Evolutionary conservation across 2,888 invertebrate species (phyloP), one percentile per base, ranked within the genome.

Genomic region (Cephus sareptanus): DNA sequence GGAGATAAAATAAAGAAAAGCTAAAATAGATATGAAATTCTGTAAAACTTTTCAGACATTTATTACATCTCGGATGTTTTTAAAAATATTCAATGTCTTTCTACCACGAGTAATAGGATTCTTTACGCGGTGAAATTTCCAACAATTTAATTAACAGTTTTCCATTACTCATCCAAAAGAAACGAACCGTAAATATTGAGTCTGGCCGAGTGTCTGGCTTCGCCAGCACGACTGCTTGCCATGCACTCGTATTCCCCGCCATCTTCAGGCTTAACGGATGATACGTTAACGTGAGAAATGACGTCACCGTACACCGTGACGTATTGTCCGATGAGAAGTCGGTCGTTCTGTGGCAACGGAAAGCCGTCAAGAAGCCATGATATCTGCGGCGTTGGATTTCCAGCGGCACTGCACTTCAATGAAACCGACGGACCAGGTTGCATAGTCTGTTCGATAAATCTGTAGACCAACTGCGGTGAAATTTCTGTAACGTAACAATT

Each of bases 111-210:
- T 1, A 56, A 9, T 23, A 23, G 1, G 23, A 6, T 2, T 56
- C 56, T 23, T 15, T 56, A 2, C 9, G 23, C 6, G 56, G 23
- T 23, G 56, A 56, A 56, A 56, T 56, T 56, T 23, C 0, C 23
- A 23, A 56, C 9, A 56, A 56, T 56, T 23, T 56, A 56, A 56
- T 56, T 56, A 56, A 56, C 23, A 56, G 56, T 23, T 56, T 56
- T 23, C 23, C 34, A 37, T 33, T 35, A 76, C 34, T 69, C 23
- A 69, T 74, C 11, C 15, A 31, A 15, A 30, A 74, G 35, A 71
- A 13, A 82, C 88, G 89, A 82, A 94, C 95, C 94, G 86, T 93
- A 93, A 80, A 94, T 93, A 88, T 93, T 93, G 81, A 94, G 91
- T 78, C 92, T 87, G 2, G 93, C 93, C 31, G 92, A 90, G 86